Base-by-base conservation (phyloP, 2,888 invertebrate species). In the Chouioia cunea region DNA sequence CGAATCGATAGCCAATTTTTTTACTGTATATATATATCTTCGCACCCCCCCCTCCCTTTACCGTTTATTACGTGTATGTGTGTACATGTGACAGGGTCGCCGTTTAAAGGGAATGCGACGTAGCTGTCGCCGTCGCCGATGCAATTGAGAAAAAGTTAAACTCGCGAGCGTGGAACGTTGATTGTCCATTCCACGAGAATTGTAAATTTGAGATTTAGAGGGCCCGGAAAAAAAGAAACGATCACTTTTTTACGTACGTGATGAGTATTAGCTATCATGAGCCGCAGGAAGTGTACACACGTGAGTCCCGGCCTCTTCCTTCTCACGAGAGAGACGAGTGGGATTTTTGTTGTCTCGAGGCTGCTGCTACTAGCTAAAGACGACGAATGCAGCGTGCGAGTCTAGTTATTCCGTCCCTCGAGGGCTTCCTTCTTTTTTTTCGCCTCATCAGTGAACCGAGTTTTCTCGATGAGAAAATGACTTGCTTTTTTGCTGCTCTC, bases 321-420 rank as follows among this genome's bases (percentile, higher is more conserved):
- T 6, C 36, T 36, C 36, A 4, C 36, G n/a, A n/a, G n/a, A n/a
- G n/a, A n/a, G n/a, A 36, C 36, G 36, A 36, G 36, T 36, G 36
- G 36, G 36, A 36, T 10, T 36, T 12, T 36, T 36, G 23, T 48
- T 47, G 22, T 60, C 36, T 60, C 50, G 27, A 46, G 14, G 60
- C 60, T 50, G 23, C 50, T 46, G 58, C 46, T 58, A 22, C 58
- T 23, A 18, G 16, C 22, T 43, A 23, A 59, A 47, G 22, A 23
- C 23, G 46, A 23, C 18, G 48, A 48, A 16, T 47, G 48, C 16
- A 59, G 48, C 60, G 27, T 10, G 36, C 65, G 15, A n/a, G 36
- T 36, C 36, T 36, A 48, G 57, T 57, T 50, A 50, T 57, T 57
- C 57, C 50, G 50, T 65, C 57, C 36, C 36, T 62, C 60, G 10